A percentile compares a stretch with the other conserved stretches of the same genome.
These are phyloP conservation scores for Cosmia trapezina DNA, from an alignment of 2,888 invertebrate species.

Conservation along the genomic window DNA sequence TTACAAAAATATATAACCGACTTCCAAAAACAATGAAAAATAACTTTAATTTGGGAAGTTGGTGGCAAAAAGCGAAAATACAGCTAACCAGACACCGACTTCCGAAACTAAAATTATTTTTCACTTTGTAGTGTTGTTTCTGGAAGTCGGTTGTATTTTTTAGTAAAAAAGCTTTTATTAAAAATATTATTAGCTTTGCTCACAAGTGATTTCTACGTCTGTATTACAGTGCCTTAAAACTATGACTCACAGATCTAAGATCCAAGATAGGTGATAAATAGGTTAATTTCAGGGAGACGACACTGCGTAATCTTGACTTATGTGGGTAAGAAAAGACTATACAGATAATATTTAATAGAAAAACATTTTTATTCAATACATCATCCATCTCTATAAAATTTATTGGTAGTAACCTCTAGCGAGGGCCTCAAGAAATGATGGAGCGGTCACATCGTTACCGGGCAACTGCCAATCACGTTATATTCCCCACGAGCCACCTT, in stretches of 20 bases:
- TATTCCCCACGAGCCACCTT: conserved; percentile 18
- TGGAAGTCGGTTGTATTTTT: too few species aligned
- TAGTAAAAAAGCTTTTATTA: too few species aligned
- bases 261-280: neutral
- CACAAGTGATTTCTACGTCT: neutral
- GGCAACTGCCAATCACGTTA: conserved; percentile 16
- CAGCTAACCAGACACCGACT: too few species aligned
- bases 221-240: neutral
- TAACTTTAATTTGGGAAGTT: too few species aligned
- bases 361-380: conserved; percentile 17
- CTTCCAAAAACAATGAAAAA: too few species aligned
- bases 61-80: too few species aligned
- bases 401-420: neutral
- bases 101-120: too few species aligned
- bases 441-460: conserved; percentile 19
- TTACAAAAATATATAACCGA: too few species aligned
- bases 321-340: neutral
- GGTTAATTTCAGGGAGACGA: neutral
- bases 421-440: conserved; percentile 13
- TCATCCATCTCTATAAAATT: conserved; percentile 21
- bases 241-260: neutral
- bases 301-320: neutral
- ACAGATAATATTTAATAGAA: neutral
- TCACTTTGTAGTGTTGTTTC: too few species aligned
- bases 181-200: neutral